A percentile compares a stretch with the other conserved stretches of the same genome.
Evolutionary conservation across 2,888 invertebrate species (phyloP).

Genomic region (Siphonodentalium dalli): DNA sequence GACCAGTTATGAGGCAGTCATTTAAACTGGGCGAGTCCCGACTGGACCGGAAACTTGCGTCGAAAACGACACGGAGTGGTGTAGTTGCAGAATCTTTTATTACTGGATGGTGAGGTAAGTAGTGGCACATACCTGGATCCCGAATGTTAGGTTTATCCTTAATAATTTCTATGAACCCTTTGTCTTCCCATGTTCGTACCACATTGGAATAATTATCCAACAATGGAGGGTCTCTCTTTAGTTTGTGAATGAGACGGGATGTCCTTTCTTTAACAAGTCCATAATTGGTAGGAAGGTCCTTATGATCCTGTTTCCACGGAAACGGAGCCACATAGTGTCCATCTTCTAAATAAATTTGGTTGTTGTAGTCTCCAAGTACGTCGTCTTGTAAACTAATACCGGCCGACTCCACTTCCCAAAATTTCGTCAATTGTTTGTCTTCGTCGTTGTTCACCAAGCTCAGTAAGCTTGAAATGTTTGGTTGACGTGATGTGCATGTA

Average conservation of each 20-base stretch:
- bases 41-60: conserved; percentile 16
- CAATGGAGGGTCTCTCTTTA: conserved; percentile 2
- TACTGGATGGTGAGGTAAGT: conserved; percentile 19
- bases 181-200: conserved; percentile 1
- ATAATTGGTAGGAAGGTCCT: conserved; percentile 6
- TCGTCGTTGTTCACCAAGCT: conserved; percentile 2
- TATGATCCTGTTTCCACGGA: conserved; percentile 18
- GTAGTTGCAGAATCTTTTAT: conserved; percentile 21
- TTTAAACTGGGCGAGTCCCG: conserved; percentile 23
- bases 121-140: neutral
- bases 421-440: conserved; percentile 9
- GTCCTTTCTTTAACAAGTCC: conserved; percentile 4
- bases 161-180: conserved; percentile 12
- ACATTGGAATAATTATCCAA: conserved; percentile 11
- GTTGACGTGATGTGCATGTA: neutral
- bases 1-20: conserved; percentile 20
- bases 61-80: conserved; percentile 20
- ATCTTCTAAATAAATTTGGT: conserved; percentile 2
- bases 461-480: conserved; percentile 1
- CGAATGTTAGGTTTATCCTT: neutral
- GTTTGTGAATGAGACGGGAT: neutral
- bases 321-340: conserved; percentile 11
- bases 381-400: conserved; percentile 2
- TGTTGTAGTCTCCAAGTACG: conserved; percentile 1
- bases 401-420: conserved; percentile 27